Evolutionary conservation across 2,797 vertebrate genomes (phyloP).

Genomic region (Pseudochirops cupreus): DNA sequence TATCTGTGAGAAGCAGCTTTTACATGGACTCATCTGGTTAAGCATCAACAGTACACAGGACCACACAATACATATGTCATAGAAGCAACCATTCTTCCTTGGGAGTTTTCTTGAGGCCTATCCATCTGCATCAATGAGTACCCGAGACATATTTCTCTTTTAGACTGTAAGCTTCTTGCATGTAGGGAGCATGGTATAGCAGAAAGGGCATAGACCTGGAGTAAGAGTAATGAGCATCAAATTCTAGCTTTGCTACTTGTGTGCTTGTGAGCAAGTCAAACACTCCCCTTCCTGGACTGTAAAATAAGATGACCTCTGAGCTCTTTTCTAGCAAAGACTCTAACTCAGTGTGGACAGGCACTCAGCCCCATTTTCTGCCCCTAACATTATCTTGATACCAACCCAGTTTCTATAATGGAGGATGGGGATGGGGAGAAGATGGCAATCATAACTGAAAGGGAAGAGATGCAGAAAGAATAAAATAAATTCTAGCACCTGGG

Average conservation of each 20-base stretch:
- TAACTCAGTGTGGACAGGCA: conserved; percentile 45
- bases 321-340: neutral
- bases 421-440: neutral
- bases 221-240: neutral
- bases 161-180: conserved; percentile 24
- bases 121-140: conserved; percentile 41
- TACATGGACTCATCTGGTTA: conserved; percentile 62
- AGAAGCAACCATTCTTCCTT: conserved; percentile 11
- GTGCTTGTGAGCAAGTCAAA: neutral
- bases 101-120: conserved; percentile 23
- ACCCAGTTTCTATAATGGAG: conserved; percentile 49
- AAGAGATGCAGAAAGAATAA: conserved; percentile 26
- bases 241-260: neutral
- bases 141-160: conserved; percentile 3
- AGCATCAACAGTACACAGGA: conserved; percentile 61
- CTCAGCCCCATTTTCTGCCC: conserved; percentile 28
- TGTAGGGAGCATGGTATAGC: conserved; percentile 14
- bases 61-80: neutral
- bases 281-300: neutral
- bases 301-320: neutral
- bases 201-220: neutral
- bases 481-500: conserved; percentile 7
- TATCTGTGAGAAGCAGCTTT: conserved; percentile 71
- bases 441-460: conserved; percentile 55
- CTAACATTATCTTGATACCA: conserved; percentile 40